These are phyloP conservation scores for Echinometra lucunter DNA, from an alignment of 53 echinoderm and acorn worm genomes.

Conservation along the genomic window DNA sequence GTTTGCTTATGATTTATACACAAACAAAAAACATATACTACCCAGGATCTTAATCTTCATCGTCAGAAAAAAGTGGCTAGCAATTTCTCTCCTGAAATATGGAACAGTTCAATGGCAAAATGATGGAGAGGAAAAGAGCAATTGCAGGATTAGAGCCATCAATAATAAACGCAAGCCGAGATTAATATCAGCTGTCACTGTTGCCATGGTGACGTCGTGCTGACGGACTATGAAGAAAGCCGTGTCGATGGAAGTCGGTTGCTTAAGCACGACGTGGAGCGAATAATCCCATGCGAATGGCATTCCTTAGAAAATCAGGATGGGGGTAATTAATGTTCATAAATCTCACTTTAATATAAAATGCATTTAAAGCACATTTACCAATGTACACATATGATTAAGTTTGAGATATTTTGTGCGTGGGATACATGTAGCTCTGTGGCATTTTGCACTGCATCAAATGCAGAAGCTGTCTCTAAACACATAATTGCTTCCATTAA, in stretches of 20 bases:
- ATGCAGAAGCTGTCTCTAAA: too few species aligned
- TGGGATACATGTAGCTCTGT: too few species aligned
- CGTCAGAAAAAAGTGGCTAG: neutral
- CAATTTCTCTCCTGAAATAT: neutral
- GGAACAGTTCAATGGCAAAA: neutral
- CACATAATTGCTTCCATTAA: too few species aligned
- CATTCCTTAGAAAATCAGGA: neutral
- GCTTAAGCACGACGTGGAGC: neutral
- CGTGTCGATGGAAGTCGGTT: neutral
- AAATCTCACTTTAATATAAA: too few species aligned
- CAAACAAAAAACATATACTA: neutral
- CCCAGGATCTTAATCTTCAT: neutral
- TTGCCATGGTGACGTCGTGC: constrained; percentile 11
- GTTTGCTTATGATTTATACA: neutral
- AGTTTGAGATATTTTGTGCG: too few species aligned
- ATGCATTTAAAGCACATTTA: too few species aligned
- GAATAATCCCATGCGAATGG: neutral
- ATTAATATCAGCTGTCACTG: constrained; percentile 43
- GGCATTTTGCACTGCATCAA: too few species aligned
- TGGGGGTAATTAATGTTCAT: too few species aligned
- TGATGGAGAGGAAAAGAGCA: constrained; percentile 7
- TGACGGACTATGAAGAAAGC: neutral
- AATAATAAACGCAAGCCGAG: neutral
- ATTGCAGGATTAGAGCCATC: neutral
- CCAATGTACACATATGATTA: too few species aligned